Evolutionary conservation across 2,797 vertebrate genomes (phyloP).

Genomic region (Lithobates sylvaticus): DNA sequence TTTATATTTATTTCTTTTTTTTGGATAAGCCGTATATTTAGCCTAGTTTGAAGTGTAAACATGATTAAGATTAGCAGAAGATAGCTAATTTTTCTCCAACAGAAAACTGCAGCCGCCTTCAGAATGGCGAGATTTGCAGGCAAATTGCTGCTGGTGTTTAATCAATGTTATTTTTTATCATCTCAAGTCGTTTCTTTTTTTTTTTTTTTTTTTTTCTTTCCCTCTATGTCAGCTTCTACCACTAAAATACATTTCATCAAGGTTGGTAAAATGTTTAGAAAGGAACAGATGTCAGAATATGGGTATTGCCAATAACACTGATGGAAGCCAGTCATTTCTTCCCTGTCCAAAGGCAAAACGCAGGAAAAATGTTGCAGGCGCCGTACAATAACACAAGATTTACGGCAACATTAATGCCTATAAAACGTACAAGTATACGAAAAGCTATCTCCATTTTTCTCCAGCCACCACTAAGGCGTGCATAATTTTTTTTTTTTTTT

Average conservation of each 20-base stretch:
- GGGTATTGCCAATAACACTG: slow-evolving; percentile 89
- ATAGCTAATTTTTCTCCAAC: slow-evolving; percentile 70
- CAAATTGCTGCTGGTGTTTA: slow-evolving; percentile 75
- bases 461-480: slow-evolving; percentile 69
- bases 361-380: slow-evolving; percentile 80
- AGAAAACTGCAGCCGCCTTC: slow-evolving; percentile 70
- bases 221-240: slow-evolving; percentile 72
- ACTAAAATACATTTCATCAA: slow-evolving; percentile 87
- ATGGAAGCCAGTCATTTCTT: slow-evolving; percentile 93
- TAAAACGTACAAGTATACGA: slow-evolving; percentile 73
- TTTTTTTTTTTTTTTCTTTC: slow-evolving; percentile 56
- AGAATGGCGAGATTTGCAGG: slow-evolving; percentile 73
- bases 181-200: slow-evolving; percentile 65
- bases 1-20: slow-evolving; percentile 59
- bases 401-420: slow-evolving; percentile 73
- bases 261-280: slow-evolving; percentile 94
- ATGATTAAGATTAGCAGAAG: slow-evolving; percentile 72
- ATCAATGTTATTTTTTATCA: slow-evolving; percentile 76
- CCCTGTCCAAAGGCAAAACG: slow-evolving; percentile 86
- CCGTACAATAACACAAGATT: slow-evolving; percentile 75
- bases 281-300: slow-evolving; percentile 95
- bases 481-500: slow-evolving; percentile 66
- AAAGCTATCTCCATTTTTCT: slow-evolving; percentile 72
- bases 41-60: slow-evolving; percentile 74
- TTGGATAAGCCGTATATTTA: slow-evolving; percentile 71